Conservation (phyloP, 2,888 invertebrate species). For the Melinaea menophilus region DNA sequence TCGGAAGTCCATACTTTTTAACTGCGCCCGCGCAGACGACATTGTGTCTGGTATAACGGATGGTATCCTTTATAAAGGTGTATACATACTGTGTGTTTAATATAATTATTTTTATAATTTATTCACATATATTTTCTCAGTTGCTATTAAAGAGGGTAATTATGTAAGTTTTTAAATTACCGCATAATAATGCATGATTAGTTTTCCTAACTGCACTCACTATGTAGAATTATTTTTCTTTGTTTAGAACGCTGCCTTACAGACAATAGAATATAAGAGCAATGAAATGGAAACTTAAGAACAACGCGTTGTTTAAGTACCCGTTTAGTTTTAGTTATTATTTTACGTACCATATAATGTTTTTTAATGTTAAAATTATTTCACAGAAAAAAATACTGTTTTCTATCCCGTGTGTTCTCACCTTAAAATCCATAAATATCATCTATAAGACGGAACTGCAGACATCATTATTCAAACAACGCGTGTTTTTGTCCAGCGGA, state of each 20-base stretch:
- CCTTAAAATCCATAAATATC: conserved; percentile 13
- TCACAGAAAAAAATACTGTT: no score
- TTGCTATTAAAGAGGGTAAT: no score
- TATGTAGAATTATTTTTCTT: neutral
- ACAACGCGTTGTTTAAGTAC: neutral
- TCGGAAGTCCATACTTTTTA: conserved; percentile 15
- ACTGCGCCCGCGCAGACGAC: conserved; percentile 15
- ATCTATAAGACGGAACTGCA: conserved; percentile 18
- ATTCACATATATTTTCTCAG: no score
- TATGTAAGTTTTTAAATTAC: no score
- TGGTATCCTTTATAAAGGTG: conserved; percentile 4
- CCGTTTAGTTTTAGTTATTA: neutral
- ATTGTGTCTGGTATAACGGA: conserved; percentile 15
- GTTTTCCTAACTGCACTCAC: neutral
- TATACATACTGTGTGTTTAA: conserved; percentile 2
- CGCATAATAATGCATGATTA: neutral
- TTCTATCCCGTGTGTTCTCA: conserved; percentile 6
- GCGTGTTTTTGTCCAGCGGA: conserved; percentile 46
- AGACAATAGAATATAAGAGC: conserved; percentile 8
- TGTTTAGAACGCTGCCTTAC: conserved; percentile 7
- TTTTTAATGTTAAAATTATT: no score
- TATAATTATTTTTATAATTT: no score
- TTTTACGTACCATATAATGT: no score
- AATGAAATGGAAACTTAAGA: neutral
- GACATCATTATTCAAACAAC: conserved; percentile 32